Conservation (phyloP, 2,888 invertebrate genomes). For the Leuctra nigra region DNA sequence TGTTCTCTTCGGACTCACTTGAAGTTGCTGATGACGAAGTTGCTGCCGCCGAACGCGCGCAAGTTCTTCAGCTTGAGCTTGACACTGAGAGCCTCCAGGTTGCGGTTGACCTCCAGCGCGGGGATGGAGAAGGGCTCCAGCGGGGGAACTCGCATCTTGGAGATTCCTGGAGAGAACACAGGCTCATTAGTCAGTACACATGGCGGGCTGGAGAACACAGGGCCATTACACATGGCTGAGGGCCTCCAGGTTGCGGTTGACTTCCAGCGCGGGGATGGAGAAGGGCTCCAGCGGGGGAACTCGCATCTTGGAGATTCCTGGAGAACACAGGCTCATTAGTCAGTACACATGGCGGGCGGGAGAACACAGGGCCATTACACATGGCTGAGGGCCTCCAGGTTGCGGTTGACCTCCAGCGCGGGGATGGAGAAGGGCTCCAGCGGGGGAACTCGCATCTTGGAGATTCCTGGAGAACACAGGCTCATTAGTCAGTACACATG, state of each 20-base stretch:
- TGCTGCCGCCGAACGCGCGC: conserved; percentile 32
- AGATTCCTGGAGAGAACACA: conserved; percentile 45
- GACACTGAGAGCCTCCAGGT: conserved; percentile 32
- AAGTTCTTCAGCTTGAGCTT: conserved; percentile 33
- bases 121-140: conserved; percentile 54
- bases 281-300: conserved; percentile 61
- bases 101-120: conserved; percentile 20
- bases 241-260: conserved; percentile 28
- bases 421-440: conserved; percentile 54
- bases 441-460: conserved; percentile 59
- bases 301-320: conserved; percentile 59
- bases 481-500: too few species aligned
- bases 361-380: neutral
- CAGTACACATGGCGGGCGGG: neutral
- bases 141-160: conserved; percentile 59
- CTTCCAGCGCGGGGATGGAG: conserved; percentile 37
- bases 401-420: conserved; percentile 20
- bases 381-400: conserved; percentile 32
- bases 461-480: conserved; percentile 52
- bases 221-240: conserved; percentile 28
- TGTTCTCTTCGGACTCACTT: conserved; percentile 26
- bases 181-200: neutral
- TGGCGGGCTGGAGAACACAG: neutral
- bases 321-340: neutral
- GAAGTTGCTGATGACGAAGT: conserved; percentile 40